Evolutionary conservation across 2,113 vertebrate genomes (phyloP), one percentile per base, ranked within the genome.

Genomic region (Cyanocitta stelleri): DNA sequence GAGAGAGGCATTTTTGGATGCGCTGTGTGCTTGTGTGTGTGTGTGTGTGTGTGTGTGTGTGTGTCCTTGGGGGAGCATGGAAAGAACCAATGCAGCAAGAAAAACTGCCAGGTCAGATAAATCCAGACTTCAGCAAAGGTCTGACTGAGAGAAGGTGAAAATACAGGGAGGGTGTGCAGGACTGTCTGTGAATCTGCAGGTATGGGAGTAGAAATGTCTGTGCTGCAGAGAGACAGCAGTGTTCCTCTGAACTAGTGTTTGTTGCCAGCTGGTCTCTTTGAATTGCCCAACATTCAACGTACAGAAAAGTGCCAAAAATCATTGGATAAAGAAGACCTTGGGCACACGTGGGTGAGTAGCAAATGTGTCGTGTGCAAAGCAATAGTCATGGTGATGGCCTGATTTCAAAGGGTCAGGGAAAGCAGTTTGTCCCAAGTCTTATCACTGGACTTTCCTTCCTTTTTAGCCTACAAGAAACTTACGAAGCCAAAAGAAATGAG

Each of bases 401-500:
- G 66, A 87, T 81, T 67, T 78, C 87, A 67, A 66, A 52, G 55
- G 23, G n/a, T 75, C 1, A 4, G 18, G 21, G 37, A 48, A 82
- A 44, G 58, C 37, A 69, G 32, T 63, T 87, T 88, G 22, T 77
- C 35, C 22, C 33, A 78, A 11, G 27, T 77, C 30, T 10, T 37
- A 33, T 27, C 41, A 67, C 20, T 74, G 37, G 24, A 35, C 18
- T 87, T 89, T 4, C 20, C 7, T 44, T 18, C 77, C 48, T 85
- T 92, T 43, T 39, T 84, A 99, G 99, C 95, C 98, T 99, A 93
- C 99, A 99, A 97, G 99, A 99, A 97, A 99, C 99, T 0, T 99
- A 99, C 0, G 99, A 99, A 96, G 99, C 99, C 46, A 99, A 99
- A 98, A 98, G 99, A 95, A 99, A 99, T 2, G 99, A 99, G 92